phyloP scores from a whole-genome alignment of 1,140 invertebrate genomes.

The Caenorhabditis latens region DNA sequence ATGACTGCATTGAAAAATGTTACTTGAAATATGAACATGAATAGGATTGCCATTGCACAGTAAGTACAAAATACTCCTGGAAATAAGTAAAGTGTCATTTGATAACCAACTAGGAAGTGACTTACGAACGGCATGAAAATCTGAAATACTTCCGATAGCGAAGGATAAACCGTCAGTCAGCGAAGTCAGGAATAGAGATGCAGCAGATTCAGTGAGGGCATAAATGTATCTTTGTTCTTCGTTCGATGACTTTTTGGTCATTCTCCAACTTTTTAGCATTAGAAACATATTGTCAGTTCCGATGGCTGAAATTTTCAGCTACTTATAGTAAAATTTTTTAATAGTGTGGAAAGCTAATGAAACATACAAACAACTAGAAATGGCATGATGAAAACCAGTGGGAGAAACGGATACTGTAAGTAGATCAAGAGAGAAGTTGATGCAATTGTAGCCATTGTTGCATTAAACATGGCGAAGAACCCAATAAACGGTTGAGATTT shows the following conservation, averaged over 20 bases:
- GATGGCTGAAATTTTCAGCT: constrained; percentile 67
- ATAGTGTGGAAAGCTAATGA: neutral
- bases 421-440: constrained; percentile 70
- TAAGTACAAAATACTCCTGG: constrained; percentile 75
- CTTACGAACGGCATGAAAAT: constrained; percentile 74
- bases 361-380: constrained; percentile 74
- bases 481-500: constrained; percentile 73
- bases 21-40: constrained; percentile 75
- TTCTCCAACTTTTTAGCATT: constrained; percentile 73
- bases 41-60: constrained; percentile 74
- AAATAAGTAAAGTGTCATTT: neutral
- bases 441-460: constrained; percentile 70
- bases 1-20: constrained; percentile 74
- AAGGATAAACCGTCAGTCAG: constrained; percentile 75
- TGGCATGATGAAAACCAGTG: constrained; percentile 75
- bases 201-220: constrained; percentile 72
- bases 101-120: constrained; percentile 11
- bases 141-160: constrained; percentile 70
- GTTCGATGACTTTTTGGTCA: constrained; percentile 51
- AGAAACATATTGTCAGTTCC: constrained; percentile 75
- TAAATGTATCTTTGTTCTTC: constrained; percentile 61
- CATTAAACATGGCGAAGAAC: constrained; percentile 73
- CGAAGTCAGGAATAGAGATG: constrained; percentile 73
- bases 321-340: neutral
- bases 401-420: constrained; percentile 71